phyloP scores from a whole-genome alignment of 2,797 vertebrate species.

The Cuniculus paca region DNA sequence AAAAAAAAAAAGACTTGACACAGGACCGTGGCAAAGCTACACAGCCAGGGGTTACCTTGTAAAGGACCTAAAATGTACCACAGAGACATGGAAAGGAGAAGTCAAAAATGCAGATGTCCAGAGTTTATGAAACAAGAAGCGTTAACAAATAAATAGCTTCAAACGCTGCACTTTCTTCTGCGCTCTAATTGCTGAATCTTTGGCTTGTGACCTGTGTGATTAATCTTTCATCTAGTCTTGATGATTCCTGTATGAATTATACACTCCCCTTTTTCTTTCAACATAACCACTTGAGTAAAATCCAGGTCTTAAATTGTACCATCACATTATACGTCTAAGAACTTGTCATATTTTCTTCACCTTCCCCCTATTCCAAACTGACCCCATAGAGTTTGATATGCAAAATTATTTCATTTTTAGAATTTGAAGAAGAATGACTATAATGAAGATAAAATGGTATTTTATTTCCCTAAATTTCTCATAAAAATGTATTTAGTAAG shows the following conservation, averaged over 20 bases:
- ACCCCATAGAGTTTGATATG: neutral
- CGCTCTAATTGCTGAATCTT: constrained; percentile 12
- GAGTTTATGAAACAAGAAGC: neutral
- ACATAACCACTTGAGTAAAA: constrained; percentile 63
- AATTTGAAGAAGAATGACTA: neutral
- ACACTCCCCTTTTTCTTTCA: constrained; percentile 42
- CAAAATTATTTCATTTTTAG: neutral
- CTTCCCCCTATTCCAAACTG: neutral
- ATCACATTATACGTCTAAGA: neutral
- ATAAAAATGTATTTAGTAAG: neutral
- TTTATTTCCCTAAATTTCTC: neutral
- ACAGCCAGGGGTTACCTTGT: accelerated
- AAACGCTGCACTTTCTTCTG: neutral
- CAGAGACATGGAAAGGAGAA: neutral
- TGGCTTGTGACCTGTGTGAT: constrained; percentile 44
- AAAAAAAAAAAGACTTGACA: neutral
- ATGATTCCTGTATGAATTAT: constrained; percentile 72
- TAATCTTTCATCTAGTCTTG: constrained; percentile 68
- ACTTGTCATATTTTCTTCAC: neutral
- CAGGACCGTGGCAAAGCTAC: neutral
- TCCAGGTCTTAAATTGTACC: constrained; percentile 47
- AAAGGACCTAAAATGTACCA: neutral
- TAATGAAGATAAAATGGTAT: neutral
- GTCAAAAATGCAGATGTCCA: neutral
- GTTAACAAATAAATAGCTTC: neutral